A percentile compares a stretch with the other conserved stretches of the same genome.
phyloP scores from a whole-genome alignment of 2,888 invertebrate species.

The Eremobia ochroleuca region DNA sequence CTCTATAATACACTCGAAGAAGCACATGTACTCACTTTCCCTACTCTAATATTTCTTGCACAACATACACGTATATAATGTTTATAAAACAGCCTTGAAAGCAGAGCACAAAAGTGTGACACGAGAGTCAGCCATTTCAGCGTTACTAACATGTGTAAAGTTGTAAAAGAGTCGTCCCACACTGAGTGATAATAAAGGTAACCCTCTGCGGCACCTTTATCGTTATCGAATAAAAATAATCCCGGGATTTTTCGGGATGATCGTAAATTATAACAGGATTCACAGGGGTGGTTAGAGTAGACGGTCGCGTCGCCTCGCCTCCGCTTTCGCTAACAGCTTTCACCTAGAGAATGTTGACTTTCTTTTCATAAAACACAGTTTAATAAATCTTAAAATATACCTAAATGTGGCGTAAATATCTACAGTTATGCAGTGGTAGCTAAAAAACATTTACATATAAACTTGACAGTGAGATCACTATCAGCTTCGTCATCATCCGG shows the following conservation, averaged over 20 bases:
- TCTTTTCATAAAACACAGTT: slow-evolving; percentile 45
- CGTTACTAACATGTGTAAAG: slow-evolving; percentile 85
- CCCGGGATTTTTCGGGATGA: slow-evolving; percentile 89
- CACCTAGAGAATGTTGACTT: slow-evolving; percentile 70
- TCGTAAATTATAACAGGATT: slow-evolving; percentile 90
- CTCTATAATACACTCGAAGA: slow-evolving; percentile 1
- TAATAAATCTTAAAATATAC: slow-evolving; percentile 35
- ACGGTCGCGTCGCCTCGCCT: slow-evolving; percentile 68
- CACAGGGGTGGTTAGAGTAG: slow-evolving; percentile 79
- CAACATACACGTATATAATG: slow-evolving; percentile 31
- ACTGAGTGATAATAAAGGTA: slow-evolving; percentile 90
- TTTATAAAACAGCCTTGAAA: slow-evolving; percentile 64
- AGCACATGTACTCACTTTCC: slow-evolving; percentile 7
- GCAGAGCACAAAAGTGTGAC: slow-evolving; percentile 70
- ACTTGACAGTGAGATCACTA: neutral
- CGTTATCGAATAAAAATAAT: slow-evolving; percentile 91
- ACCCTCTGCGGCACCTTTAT: slow-evolving; percentile 90
- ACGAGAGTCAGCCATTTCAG: slow-evolving; percentile 72
- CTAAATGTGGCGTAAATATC: neutral
- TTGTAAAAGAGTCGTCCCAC: slow-evolving; percentile 86
- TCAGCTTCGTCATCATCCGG: neutral
- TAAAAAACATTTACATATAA: neutral
- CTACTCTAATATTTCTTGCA: slow-evolving; percentile 25
- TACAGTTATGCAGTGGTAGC: neutral
- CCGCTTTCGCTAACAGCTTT: slow-evolving; percentile 69